Percentiles rank a stretch among this genome's conserved stretches.
These are phyloP conservation scores for Anolis apletophallus DNA, from an alignment of 2,797 vertebrate species.

Conservation along the genomic window DNA sequence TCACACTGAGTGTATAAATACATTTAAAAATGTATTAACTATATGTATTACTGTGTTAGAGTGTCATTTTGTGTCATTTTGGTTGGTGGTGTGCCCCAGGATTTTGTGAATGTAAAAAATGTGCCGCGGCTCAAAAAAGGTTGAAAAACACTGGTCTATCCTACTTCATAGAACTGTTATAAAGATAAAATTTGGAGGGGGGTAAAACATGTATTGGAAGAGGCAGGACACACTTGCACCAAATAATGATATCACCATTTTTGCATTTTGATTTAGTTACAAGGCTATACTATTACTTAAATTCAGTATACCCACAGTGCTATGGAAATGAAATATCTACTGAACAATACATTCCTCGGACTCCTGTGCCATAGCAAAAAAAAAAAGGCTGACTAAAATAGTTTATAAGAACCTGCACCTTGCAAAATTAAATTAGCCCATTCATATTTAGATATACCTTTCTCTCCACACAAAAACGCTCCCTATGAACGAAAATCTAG, in stretches of 20 bases:
- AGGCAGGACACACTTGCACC: neutral
- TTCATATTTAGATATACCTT: constrained; percentile 32
- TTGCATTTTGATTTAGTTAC: constrained; percentile 61
- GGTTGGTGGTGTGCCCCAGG: no score
- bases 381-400: neutral
- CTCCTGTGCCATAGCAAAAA: constrained; percentile 51
- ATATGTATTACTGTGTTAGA: no score
- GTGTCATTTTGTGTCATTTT: no score
- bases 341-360: constrained; percentile 69
- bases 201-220: neutral
- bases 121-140: no score
- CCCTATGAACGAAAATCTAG: constrained; percentile 34
- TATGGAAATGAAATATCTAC: constrained; percentile 71
- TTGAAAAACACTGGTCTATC: no score
- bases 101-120: no score
- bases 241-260: neutral
- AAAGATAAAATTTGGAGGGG: neutral
- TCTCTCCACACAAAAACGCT: constrained; percentile 31
- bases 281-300: constrained; percentile 72
- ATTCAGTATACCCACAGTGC: constrained; percentile 70
- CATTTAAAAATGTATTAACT: no score
- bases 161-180: no score
- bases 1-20: no score
- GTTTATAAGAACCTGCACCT: constrained; percentile 10
- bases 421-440: constrained; percentile 42